Evolutionary conservation across 2,113 vertebrate species (phyloP).

Genomic region (Poeciliopsis occidentalis): DNA sequence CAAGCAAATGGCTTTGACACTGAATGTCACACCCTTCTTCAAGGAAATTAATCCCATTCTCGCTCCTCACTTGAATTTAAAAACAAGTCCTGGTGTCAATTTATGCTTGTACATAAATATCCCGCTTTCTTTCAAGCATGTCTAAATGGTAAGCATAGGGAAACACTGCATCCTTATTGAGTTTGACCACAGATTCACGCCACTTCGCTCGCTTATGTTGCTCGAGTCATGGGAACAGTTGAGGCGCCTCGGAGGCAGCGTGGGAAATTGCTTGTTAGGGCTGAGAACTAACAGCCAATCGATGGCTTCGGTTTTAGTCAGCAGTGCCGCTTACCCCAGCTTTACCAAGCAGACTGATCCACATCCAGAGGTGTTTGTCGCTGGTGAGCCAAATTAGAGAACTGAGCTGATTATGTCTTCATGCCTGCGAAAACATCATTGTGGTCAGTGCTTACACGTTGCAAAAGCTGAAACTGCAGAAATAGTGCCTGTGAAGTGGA

Average conservation of each 20-base stretch:
- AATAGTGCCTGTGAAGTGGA: background rate
- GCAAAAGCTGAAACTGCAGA: background rate
- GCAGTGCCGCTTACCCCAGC: conserved; percentile 44
- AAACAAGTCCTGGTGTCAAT: background rate
- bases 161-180: background rate
- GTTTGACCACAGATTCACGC: background rate
- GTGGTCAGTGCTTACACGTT: conserved; percentile 12
- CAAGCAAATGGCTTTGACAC: background rate
- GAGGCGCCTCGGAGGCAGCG: conserved; percentile 29
- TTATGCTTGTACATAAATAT: background rate
- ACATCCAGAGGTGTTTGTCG: conserved; percentile 44
- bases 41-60: background rate
- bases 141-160: background rate
- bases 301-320: conserved; percentile 54
- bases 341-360: conserved; percentile 58
- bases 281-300: conserved; percentile 68
- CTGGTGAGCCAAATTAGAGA: conserved; percentile 39
- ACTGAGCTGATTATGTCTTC: conserved; percentile 23
- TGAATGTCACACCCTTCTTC: conserved; percentile 10
- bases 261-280: conserved; percentile 57
- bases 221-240: conserved; percentile 32
- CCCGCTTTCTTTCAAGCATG: background rate
- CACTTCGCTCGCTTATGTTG: conserved; percentile 14
- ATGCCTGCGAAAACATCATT: conserved; percentile 3
- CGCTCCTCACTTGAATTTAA: conserved; percentile 1